Conservation (phyloP, 2,888 invertebrate species). For the Sphecodes monilicornis region DNA sequence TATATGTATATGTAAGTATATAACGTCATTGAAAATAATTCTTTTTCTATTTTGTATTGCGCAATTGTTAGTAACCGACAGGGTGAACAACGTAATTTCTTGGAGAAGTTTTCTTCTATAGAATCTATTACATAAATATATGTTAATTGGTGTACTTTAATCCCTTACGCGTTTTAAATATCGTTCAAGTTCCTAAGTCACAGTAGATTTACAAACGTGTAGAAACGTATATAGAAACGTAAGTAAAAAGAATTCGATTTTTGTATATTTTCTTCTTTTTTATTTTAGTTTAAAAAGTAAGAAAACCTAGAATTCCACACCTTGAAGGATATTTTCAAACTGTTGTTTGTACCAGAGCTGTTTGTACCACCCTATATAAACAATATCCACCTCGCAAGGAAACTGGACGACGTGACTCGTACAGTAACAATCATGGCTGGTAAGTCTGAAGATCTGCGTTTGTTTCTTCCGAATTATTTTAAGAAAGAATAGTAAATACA, state of each 20-base stretch:
- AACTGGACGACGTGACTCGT: constrained; percentile 82
- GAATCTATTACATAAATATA: background rate
- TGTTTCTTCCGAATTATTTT: constrained; percentile 51
- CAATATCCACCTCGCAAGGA: constrained; percentile 34
- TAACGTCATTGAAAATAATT: background rate
- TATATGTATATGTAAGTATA: no score
- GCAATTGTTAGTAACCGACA: background rate
- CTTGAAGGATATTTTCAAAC: background rate
- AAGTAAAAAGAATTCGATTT: background rate
- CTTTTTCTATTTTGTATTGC: background rate
- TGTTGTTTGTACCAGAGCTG: constrained; percentile 34
- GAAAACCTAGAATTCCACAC: background rate
- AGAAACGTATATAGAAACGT: background rate
- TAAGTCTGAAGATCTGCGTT: constrained; percentile 71
- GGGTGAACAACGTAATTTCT: background rate
- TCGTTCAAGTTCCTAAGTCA: background rate
- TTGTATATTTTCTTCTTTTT: background rate
- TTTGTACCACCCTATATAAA: constrained; percentile 52
- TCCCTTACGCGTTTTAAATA: background rate
- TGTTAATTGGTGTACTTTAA: background rate
- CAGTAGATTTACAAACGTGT: background rate
- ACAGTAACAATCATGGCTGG: constrained; percentile 83
- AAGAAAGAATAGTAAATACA: constrained; percentile 21
- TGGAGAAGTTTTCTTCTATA: background rate
- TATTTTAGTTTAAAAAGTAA: background rate